phyloP scores from a whole-genome alignment of 2,113 vertebrate genomes.

The Uria aalge region DNA sequence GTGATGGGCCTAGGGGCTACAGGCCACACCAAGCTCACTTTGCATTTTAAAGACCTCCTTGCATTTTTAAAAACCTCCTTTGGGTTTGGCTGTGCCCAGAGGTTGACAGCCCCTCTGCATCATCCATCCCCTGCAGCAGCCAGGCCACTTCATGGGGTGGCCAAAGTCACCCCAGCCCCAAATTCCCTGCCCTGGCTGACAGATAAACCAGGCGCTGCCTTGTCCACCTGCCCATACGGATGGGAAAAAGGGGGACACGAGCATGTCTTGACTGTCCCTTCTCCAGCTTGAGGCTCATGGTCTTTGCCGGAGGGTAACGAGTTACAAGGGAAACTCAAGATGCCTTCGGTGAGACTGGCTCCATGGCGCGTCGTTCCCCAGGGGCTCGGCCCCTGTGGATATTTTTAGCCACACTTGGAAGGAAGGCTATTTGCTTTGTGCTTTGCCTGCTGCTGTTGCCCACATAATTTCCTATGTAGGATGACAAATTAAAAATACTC shows the following conservation, averaged over 20 bases:
- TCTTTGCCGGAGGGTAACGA: fast-evolving
- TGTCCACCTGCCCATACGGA: fast-evolving
- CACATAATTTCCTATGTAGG: background rate
- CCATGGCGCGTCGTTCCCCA: fast-evolving
- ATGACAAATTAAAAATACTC: background rate
- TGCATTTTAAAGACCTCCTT: background rate
- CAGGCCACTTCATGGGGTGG: fast-evolving
- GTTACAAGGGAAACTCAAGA: background rate
- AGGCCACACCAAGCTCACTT: background rate
- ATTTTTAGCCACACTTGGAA: background rate
- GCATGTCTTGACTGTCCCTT: background rate
- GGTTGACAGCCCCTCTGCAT: background rate
- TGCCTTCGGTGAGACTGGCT: background rate
- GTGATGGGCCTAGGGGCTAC: background rate
- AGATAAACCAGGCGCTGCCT: background rate
- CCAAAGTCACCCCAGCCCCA: background rate
- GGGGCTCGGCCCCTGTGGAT: fast-evolving
- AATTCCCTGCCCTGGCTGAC: background rate
- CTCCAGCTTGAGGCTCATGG: background rate
- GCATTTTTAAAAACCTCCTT: background rate
- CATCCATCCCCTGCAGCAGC: background rate
- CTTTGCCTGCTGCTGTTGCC: background rate
- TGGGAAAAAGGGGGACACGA: background rate
- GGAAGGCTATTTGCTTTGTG: background rate
- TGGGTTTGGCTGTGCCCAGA: fast-evolving